Evolutionary conservation across 1,140 invertebrate species (phyloP), one percentile per base, ranked within the genome.

Genomic region (Formica selysi): DNA sequence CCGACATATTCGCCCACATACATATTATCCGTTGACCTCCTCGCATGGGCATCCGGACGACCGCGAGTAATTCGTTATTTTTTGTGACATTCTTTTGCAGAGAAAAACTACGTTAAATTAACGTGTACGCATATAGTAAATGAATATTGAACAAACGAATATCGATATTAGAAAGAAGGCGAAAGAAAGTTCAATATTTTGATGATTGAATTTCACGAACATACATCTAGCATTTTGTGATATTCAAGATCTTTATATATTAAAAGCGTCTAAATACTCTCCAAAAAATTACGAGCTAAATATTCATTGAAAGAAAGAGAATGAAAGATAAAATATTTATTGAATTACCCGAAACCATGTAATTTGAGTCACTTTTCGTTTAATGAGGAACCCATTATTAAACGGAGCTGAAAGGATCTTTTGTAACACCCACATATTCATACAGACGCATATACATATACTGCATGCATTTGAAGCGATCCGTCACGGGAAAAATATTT

Each of bases 401-500:
- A 83, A 32, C 54, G 54, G n/a, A 44, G 26, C 29, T 83, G 67
- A 83, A 83, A 83, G 79, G 36, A 16, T 48, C 79, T 73, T 83
- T 83, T 83, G 38, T 83, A 44, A 61, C 79, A 73, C 26, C 38
- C 67, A 61, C 79, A 51, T 73, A 29, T 67, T 38, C 65, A 41
- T 57, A 54, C 48, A 54, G 68, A 71, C 68, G 29, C 48, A 54
- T 54, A 38, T 32, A 54, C 32, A 38, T 32, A 32, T 74, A 59
- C 51, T 51, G 36, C 68, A 73, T 67, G 54, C 68, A 73, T 38
- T 83, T 13, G 26, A 29, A 32, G 29, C 51, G n/a, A 61, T 62
- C 79, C 68, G 68, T 73, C 67, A 83, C 51, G 79, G 67, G 38
- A 73, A 61, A 83, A 73, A 73, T 83, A 83, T 83, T 83, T 83